Evolutionary conservation across 2,888 invertebrate species (phyloP).

Genomic region (Scaptomyza tumidula): DNA sequence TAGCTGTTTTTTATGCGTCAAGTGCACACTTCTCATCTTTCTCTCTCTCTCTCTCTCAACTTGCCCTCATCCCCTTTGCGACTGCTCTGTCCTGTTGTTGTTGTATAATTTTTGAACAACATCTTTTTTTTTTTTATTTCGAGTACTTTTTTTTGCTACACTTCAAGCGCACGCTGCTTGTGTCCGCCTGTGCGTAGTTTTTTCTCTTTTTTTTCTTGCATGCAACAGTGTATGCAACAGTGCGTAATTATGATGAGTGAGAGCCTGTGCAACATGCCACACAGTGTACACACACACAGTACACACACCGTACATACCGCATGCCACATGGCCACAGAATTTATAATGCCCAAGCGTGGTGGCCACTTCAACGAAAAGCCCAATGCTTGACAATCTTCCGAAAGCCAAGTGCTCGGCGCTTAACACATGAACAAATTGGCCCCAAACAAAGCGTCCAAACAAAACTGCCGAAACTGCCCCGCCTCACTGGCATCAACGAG

Average conservation of each 20-base stretch:
- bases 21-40: conserved; percentile 45
- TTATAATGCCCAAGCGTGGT: conserved; percentile 57
- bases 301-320: conserved; percentile 8
- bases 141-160: conserved; percentile 56
- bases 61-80: neutral
- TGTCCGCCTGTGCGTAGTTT: conserved; percentile 30
- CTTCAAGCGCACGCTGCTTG: conserved; percentile 34
- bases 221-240: conserved; percentile 57
- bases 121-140: conserved; percentile 67
- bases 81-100: conserved; percentile 26
- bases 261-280: conserved; percentile 41
- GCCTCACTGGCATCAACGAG: conserved; percentile 27
- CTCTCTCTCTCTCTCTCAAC: conserved; percentile 6
- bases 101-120: conserved; percentile 73
- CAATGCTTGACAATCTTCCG: conserved; percentile 69
- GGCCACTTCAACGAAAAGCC: conserved; percentile 54
- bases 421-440: conserved; percentile 53
- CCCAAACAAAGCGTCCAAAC: conserved; percentile 33
- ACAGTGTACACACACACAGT: conserved; percentile 6
- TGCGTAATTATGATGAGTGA: conserved; percentile 78
- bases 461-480: conserved; percentile 37
- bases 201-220: conserved; percentile 19
- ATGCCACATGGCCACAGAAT: conserved; percentile 55
- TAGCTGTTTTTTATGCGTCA: conserved; percentile 56
- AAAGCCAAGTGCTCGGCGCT: conserved; percentile 37